A percentile compares a stretch with the other conserved stretches of the same genome.
These are phyloP conservation scores for Arctopsyche grandis DNA, from an alignment of 1,140 invertebrate genomes.

Conservation along the genomic window DNA sequence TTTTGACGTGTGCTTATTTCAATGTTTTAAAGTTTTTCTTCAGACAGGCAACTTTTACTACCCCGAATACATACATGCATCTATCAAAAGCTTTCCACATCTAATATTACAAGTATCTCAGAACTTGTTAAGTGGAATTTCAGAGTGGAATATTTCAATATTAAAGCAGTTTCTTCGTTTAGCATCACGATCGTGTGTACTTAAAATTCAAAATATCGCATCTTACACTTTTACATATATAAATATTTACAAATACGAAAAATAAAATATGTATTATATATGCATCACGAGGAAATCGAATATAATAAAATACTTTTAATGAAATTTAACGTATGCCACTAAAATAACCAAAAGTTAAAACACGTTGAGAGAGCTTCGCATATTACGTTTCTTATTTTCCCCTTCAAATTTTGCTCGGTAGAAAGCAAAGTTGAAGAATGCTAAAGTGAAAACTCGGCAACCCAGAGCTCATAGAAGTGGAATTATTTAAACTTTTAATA, in stretches of 20 bases:
- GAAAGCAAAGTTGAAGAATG: slow-evolving; percentile 33
- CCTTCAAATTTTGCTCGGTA: slow-evolving; percentile 6
- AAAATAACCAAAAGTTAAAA: not conserved
- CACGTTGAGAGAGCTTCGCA: not conserved
- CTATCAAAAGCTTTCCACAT: slow-evolving; percentile 20
- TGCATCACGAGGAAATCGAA: not conserved
- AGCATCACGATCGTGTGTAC: not conserved
- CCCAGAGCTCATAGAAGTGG: not conserved
- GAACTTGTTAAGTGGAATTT: not conserved
- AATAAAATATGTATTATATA: not conserved
- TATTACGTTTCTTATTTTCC: not conserved
- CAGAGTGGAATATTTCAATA: not conserved
- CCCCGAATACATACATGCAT: not conserved
- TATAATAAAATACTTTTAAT: not conserved
- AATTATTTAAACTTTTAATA: slow-evolving; percentile 36
- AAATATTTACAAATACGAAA: not conserved
- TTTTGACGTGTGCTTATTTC: too few species aligned
- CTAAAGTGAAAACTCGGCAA: slow-evolving; percentile 5
- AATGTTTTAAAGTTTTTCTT: slow-evolving; percentile 15
- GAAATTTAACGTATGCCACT: not conserved
- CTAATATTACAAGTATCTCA: slow-evolving; percentile 12
- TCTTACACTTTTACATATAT: not conserved
- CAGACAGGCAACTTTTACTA: not conserved
- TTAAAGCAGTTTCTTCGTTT: not conserved
- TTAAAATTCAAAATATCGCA: too few species aligned